Evolutionary conservation across 2,797 vertebrate species (phyloP).

Genomic region (Rhynchotus rufescens): DNA sequence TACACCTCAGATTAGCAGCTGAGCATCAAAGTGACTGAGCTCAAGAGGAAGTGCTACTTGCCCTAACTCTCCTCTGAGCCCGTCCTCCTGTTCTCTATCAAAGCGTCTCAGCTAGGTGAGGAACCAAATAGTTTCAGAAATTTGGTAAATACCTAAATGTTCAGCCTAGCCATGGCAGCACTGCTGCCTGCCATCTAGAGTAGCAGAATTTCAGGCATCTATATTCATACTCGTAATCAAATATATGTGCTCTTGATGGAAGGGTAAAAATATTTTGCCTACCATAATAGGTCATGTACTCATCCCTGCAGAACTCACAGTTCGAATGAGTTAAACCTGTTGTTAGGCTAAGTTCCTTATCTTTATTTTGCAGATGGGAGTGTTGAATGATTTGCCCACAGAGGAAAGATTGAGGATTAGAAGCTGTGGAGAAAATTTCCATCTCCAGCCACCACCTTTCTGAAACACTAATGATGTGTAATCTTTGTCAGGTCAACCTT

Average conservation of each 20-base stretch:
- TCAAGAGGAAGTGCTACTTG: neutral
- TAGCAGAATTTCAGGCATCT: neutral
- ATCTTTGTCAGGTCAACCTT: neutral
- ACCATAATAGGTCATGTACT: neutral
- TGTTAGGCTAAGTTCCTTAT: fast-evolving
- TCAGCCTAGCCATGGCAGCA: neutral
- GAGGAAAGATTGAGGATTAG: neutral
- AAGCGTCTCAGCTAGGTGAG: neutral
- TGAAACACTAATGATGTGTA: neutral
- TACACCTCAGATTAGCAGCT: neutral
- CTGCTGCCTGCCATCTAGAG: neutral
- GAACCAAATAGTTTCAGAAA: neutral
- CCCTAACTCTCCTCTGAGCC: neutral
- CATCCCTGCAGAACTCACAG: neutral
- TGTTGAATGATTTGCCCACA: neutral
- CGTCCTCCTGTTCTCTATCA: neutral
- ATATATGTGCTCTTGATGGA: neutral
- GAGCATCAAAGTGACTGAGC: neutral
- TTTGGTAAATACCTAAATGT: neutral
- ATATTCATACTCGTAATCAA: neutral
- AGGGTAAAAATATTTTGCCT: neutral
- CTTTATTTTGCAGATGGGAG: neutral
- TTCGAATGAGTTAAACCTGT: neutral
- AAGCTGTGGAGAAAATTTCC: neutral
- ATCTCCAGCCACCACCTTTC: neutral